Evolutionary conservation across 2,888 invertebrate genomes (phyloP), one percentile per base, ranked within the genome.

Genomic region (Tricholauxania praeusta): DNA sequence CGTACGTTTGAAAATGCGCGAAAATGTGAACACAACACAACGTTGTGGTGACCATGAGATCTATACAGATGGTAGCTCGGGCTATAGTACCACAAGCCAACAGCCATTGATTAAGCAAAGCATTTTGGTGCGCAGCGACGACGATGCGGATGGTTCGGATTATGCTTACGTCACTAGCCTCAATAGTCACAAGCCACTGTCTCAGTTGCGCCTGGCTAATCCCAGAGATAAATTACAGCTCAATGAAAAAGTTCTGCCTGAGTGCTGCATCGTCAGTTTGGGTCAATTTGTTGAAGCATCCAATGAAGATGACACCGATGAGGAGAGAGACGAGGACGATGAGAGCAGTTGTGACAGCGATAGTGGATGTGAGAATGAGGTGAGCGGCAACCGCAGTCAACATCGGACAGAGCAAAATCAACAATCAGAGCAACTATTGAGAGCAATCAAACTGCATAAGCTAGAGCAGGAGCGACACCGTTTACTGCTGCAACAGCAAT

Each of bases 151-250:
- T 0, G 83, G 84, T 63, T 86, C 86, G n/a, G 88, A 87, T 75
- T 92, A 92, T 82, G 89, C 90, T 0, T 91, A 90, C 12, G 91
- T 92, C 73, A 90, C 90, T 3, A 88, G 90, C 73, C 85, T 89
- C 52, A 90, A 91, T 69, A 91, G 90, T 1, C 91, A 91, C 28
- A 89, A 90, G 79, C 90, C 89, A 66, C 80, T 92, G 22, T 76
- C 79, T 17, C 81, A 84, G 57, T 74, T 87, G 17, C 79, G 79
- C 62, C 78, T 85, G 71, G 52, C 73, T 10, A 77, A 78, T 64
- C 60, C 57, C 7, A 59, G 71, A 12, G 74, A 79, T 15, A 53
- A 74, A 0, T 69, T 55, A 5, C 48, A 59, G 12, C 73, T 84
- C 39, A 74, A 82, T 68, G 75, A 78, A 0, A 82, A 83, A 72